Evolutionary conservation across 2,113 vertebrate genomes (phyloP).

Genomic region (Apistogramma diplotaenia): DNA sequence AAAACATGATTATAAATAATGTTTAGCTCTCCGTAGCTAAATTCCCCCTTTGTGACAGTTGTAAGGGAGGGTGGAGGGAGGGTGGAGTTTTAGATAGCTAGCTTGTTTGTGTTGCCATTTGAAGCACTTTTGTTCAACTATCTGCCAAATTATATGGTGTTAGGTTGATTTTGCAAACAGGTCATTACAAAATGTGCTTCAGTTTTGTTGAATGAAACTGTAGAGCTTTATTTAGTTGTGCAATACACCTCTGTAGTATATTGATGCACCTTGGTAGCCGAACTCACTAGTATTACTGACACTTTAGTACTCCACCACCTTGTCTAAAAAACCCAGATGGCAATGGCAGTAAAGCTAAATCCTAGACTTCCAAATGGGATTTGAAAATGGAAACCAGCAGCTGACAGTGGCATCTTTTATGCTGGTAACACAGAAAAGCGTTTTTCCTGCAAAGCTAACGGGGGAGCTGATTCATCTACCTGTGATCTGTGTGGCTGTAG

Average conservation of each 20-base stretch:
- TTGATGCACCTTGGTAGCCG: no score
- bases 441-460: background rate
- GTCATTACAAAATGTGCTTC: background rate
- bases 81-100: background rate
- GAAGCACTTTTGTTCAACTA: background rate
- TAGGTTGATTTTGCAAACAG: background rate
- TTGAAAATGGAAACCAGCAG: no score
- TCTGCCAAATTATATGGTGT: background rate
- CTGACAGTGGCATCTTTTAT: no score
- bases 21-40: background rate
- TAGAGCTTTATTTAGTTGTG: no score
- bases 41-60: background rate
- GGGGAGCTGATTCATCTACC: conserved; percentile 1
- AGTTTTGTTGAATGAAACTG: background rate
- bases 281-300: no score
- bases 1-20: no score
- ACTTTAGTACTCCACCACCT: no score
- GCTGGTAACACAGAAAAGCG: background rate
- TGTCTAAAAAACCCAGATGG: no score
- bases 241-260: no score
- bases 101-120: background rate
- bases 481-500: background rate
- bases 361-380: no score
- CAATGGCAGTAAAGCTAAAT: no score
- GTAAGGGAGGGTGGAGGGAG: background rate